A percentile compares a stretch with the other conserved stretches of the same genome.
Evolutionary conservation across 2,113 vertebrate genomes (phyloP).

Genomic region (Lipotes vexillifer): DNA sequence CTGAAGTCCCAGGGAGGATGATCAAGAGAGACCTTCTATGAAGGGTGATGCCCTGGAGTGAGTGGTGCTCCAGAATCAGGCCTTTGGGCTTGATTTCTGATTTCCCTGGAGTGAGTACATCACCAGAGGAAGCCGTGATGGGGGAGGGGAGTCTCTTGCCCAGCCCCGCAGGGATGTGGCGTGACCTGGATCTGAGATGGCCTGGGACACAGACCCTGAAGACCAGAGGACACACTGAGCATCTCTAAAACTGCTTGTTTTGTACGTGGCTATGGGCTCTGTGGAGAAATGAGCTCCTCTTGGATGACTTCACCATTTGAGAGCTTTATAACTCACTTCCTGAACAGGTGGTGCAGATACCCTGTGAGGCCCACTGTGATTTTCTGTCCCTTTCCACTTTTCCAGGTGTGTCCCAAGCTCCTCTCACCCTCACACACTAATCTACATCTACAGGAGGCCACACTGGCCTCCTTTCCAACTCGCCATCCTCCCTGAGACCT

Average conservation of each 20-base stretch:
- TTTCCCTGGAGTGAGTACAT: not conserved
- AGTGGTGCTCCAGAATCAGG: not conserved
- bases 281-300: not conserved
- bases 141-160: not conserved
- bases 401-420: too few relatives aligned
- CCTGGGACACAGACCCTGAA: not conserved
- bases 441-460: not conserved
- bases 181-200: too few relatives aligned
- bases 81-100: not conserved
- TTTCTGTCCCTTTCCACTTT: not conserved
- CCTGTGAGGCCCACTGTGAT: fast-evolving
- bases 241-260: not conserved
- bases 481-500: not conserved
- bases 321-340: not conserved
- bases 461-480: not conserved
- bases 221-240: not conserved
- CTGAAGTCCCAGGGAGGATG: not conserved
- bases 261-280: fast-evolving
- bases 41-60: not conserved
- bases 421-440: not conserved
- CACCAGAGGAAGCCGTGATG: not conserved
- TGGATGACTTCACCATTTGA: not conserved
- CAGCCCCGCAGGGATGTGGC: not conserved
- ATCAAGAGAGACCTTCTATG: not conserved
- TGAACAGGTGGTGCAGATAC: not conserved